Base-by-base conservation (phyloP, 2,797 vertebrate species). In the Lagodon rhomboides region DNA sequence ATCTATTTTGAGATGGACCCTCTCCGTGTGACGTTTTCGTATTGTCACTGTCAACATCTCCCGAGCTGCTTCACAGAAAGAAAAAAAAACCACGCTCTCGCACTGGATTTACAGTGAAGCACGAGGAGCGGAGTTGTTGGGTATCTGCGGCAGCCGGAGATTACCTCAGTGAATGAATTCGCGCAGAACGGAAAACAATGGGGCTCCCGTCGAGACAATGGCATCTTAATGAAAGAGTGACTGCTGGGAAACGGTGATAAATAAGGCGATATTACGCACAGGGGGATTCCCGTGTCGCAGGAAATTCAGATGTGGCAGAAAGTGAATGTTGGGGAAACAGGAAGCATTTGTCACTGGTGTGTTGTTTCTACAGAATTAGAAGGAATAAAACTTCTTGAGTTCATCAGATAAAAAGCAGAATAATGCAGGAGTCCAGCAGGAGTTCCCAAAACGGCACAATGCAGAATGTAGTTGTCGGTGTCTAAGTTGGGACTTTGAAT, bases 131-230 rank as follows among this genome's bases (percentile, higher is more conserved):
- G n/a, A n/a, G 47, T 60, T 60, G 59, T 76, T 41, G 49, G 34
- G 41, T 47, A 51, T 68, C 23, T 64, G 4, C 56, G 15, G 64
- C 43, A 27, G 44, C 56, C 71, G 60, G 23, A 59, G 38, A 75
- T 78, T 73, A 69, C 66, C 58, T 75, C 64, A 60, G 63, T 60
- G 50, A 66, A 66, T 66, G 30, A 84, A 60, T 3, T n/a, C 1
- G 13, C 3, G 4, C 49, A 51, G 65, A 62, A 43, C 62, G 38
- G 49, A 66, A 73, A 82, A 88, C 86, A 87, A 87, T 77, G 61
- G 77, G 12, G 30, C 75, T 46, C 71, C 53, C 17, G n/a, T 22
- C 43, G 55, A 71, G 77, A 87, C 83, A 68, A 71, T 69, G 54
- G 9, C 47, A 23, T 46, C 64, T 77, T 56, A 68, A 75, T 66